Conservation (phyloP, 2,113 vertebrate genomes). For the Ailuropoda melanoleuca region DNA sequence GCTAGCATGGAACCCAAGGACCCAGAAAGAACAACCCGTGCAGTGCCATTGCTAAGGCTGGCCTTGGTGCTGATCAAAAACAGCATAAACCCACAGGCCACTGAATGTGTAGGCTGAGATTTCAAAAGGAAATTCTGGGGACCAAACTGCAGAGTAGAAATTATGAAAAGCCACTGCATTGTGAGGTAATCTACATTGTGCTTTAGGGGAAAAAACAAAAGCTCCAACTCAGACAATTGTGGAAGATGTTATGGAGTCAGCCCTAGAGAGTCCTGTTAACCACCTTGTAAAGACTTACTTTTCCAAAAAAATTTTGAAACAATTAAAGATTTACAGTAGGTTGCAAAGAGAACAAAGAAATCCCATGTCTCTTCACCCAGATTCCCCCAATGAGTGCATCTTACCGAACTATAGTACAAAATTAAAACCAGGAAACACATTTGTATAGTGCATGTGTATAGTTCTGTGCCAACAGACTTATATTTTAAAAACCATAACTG, state of each 20-base stretch:
- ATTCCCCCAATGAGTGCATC: background rate
- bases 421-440: constrained; percentile 57
- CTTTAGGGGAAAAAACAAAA: background rate
- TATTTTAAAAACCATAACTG: constrained; percentile 14
- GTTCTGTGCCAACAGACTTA: constrained; percentile 2
- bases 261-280: background rate
- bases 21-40: background rate
- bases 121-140: background rate
- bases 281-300: background rate
- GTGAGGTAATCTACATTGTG: background rate
- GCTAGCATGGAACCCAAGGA: background rate
- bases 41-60: background rate
- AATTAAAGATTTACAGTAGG: constrained; percentile 15
- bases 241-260: background rate
- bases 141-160: background rate
- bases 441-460: background rate
- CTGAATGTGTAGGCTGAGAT: background rate
- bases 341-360: background rate
- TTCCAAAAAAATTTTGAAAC: constrained; percentile 22
- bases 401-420: background rate
- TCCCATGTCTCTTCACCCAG: background rate
- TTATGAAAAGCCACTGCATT: background rate
- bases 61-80: background rate
- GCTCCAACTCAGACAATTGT: background rate
- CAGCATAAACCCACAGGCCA: background rate